Evolutionary conservation across 1,140 invertebrate species (phyloP), one percentile per base, ranked within the genome.

Genomic region (Heliconius melpomene): DNA sequence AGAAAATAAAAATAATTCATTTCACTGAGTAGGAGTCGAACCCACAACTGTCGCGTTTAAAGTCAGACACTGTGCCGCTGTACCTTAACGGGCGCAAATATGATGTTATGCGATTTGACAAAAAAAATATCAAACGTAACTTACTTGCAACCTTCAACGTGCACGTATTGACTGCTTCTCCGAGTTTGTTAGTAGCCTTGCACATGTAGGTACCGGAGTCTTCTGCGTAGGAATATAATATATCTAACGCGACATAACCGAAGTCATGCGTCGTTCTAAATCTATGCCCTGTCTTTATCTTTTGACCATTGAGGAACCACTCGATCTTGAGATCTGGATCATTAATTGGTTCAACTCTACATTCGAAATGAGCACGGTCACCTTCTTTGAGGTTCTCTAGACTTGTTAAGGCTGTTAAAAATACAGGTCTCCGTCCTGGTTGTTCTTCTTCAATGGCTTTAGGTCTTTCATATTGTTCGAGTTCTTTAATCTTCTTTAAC

Each of bases 181-280:
- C 99, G 84, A 98, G 96, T 79, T 96, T 94, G 91, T 99, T 99
- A 9, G 97, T 98, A 52, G 98, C 98, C 92, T 97, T 97, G 95
- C 98, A 99, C 95, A 98, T 98, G 92, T 99, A 99, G 16, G 98
- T 98, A 80, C 98, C 98, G 79, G 97, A 97, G 93, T 99, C 98
- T 95, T 99, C 98, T 72, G 98, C 96, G 91, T 98, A 99, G 2
- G 97, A 96, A 91, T 99, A 99, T 13, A 99, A 94, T 87, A 99
- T 97, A 91, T 99, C 98, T 77, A 99, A 95, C 72, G 98, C 97
- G 50, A 99, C 98, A 91, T 99, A 99, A 52, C 98, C 98, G 91
- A 99, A 99, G 89, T 99, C 98, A 93, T 99, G 98, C 29, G 97
- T 98, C 36, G 98, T 98, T 89, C 98, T 96, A 94, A 97, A 98